A percentile compares a stretch with the other conserved stretches of the same genome.
phyloP scores from a whole-genome alignment of 2,113 vertebrate genomes.

The Grallaria varia region DNA sequence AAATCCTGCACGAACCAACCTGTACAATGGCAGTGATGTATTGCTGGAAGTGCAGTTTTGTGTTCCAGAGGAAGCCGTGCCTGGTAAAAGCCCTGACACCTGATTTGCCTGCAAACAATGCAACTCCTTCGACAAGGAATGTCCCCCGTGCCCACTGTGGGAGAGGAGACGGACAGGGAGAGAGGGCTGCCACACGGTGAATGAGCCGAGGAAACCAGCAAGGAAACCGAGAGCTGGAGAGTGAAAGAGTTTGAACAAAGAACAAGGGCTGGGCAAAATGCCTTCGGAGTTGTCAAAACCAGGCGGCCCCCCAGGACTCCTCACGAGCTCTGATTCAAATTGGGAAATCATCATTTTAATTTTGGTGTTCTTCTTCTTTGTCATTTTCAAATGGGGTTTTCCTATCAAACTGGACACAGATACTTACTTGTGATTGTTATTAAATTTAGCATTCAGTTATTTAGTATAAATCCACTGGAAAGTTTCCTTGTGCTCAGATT shows the following conservation, averaged over 20 bases:
- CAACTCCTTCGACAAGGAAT: neutral
- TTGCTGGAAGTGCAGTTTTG: conserved; percentile 64
- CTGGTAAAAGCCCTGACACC: conserved; percentile 17
- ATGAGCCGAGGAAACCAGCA: neutral
- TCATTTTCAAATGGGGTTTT: neutral
- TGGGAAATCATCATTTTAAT: neutral
- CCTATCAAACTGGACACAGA: neutral
- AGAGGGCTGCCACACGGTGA: neutral
- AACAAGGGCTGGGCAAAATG: neutral
- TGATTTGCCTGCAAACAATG: conserved; percentile 53
- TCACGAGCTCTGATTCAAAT: neutral
- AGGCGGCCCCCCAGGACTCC: neutral
- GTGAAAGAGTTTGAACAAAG: conserved; percentile 5
- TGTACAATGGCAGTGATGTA: conserved; percentile 59
- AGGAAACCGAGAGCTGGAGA: neutral
- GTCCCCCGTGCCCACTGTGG: too few relatives aligned
- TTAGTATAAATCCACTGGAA: neutral
- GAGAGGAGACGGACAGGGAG: neutral
- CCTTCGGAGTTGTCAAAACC: neutral
- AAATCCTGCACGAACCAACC: conserved; percentile 22
- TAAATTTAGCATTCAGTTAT: neutral
- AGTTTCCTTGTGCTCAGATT: neutral
- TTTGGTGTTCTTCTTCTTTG: neutral
- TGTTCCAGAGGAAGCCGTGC: neutral
- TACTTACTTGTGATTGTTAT: neutral